Percentiles rank a stretch among this genome's conserved stretches.
These are phyloP conservation scores for Periplaneta americana DNA, from an alignment of 1,140 invertebrate species.

Conservation along the genomic window DNA sequence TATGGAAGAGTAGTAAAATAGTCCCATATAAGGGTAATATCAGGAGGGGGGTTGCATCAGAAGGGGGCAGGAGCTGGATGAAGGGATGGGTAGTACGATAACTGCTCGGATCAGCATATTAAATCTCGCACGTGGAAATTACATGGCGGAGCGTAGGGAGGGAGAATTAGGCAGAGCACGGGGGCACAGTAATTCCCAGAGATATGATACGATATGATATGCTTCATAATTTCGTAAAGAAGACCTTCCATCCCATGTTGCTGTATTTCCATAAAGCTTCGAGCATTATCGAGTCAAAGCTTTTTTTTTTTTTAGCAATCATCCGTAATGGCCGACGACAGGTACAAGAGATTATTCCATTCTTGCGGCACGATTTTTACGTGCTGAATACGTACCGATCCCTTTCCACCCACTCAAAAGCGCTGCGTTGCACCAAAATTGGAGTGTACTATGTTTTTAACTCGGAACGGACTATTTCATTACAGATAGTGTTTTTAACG, in stretches of 20 bases:
- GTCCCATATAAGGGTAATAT: neutral
- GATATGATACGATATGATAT: neutral
- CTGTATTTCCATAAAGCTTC: neutral
- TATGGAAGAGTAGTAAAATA: neutral
- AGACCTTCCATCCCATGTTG: neutral
- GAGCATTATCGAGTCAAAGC: neutral
- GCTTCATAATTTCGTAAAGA: neutral
- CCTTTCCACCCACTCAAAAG: too few species aligned
- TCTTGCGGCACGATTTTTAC: neutral
- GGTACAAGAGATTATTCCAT: neutral
- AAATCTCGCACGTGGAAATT: slow-evolving; percentile 12
- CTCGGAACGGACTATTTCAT: too few species aligned
- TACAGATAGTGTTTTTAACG: too few species aligned
- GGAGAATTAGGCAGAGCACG: neutral
- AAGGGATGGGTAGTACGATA: neutral
- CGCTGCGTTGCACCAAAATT: too few species aligned
- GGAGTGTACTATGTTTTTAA: too few species aligned
- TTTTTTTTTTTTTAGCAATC: too few species aligned
- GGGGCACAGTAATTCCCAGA: neutral
- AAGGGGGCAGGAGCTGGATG: neutral
- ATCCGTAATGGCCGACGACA: too few species aligned
- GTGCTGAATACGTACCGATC: too few species aligned
- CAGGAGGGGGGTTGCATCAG: neutral
- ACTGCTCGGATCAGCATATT: slow-evolving; percentile 14
- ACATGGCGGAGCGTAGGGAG: neutral